Evolutionary conservation across 2,888 invertebrate genomes (phyloP), one percentile per base, ranked within the genome.

Genomic region (Drosophila hamatofila): DNA sequence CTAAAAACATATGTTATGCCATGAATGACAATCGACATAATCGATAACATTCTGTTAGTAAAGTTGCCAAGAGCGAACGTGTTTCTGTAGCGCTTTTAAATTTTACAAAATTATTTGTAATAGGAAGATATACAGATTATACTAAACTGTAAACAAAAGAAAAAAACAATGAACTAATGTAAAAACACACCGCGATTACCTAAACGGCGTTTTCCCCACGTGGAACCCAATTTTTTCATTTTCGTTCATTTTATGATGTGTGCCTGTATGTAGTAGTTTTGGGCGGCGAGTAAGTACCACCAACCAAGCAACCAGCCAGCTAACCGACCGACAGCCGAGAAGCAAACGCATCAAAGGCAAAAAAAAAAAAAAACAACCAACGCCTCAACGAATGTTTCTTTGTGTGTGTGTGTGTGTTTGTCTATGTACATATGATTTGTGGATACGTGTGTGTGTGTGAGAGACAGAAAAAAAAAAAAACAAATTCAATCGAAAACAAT

Each of bases 21-120:
- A n/a, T n/a, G 5, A 37, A 33, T 25, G 11, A 14, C 21, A 67
- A 55, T 62, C 71, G 62, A 71, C 61, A 41, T 30, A 14, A 30
- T 70, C 62, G 72, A 71, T 71, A 72, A 74, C 58, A 74, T 75
- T 75, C 76, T 74, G 60, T 75, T 71, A 66, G 76, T 71, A 55
- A 67, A 67, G 62, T 73, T 64, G 74, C 55, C 49, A 58, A 70
- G 62, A 82, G 66, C 66, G 80, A 72, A 83, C 83, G 72, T 75
- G 75, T 80, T 81, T 84, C 72, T 77, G 63, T 62, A 80, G 77
- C 63, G 51, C 62, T 81, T 78, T 33, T 69, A 66, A 60, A 71
- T 78, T 80, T 80, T 80, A 85, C 86, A 88, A 88, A 83, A 78
- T 88, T 88, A 64, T 83, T 83, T 83, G 83, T 88, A 82, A 76